Evolutionary conservation across 2,888 invertebrate species (phyloP).

Genomic region (Tetranychus piercei): DNA sequence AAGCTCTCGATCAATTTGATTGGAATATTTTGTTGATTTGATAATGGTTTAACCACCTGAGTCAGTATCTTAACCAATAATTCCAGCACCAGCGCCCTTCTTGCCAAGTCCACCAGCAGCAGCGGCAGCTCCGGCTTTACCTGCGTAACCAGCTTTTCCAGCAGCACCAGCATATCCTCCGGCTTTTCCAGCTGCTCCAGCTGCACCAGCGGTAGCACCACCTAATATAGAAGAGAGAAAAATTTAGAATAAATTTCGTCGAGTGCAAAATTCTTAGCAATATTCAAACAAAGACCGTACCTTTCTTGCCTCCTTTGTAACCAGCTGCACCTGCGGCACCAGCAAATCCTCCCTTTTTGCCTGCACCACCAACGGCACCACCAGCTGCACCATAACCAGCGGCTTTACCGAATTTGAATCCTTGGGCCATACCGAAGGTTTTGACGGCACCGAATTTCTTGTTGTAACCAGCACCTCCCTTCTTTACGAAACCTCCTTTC

Average conservation of each 20-base stretch:
- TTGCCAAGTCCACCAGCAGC: background rate
- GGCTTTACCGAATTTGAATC: conserved; percentile 22
- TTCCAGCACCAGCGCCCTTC: background rate
- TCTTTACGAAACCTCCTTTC: conserved; percentile 15
- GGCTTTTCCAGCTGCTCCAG: conserved; percentile 3
- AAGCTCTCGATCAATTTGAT: no score
- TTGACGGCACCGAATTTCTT: conserved; percentile 14
- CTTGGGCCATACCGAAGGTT: conserved; percentile 14
- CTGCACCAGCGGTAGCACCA: background rate
- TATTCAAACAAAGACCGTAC: background rate
- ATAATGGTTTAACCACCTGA: background rate
- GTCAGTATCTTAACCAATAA: background rate
- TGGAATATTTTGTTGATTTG: no score
- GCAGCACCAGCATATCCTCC: conserved; percentile 3
- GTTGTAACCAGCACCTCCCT: conserved; percentile 16
- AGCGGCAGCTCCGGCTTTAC: conserved; percentile 3
- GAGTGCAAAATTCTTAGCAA: no score
- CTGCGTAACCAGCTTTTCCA: background rate
- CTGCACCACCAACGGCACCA: conserved; percentile 4
- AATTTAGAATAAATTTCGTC: background rate
- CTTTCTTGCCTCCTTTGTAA: conserved; percentile 1
- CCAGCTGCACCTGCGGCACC: conserved; percentile 5
- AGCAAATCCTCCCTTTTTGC: conserved; percentile 3
- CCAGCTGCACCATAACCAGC: conserved; percentile 17
- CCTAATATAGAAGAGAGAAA: no score